Conservation (phyloP, 2,797 vertebrate species). For the Geotria australis region DNA sequence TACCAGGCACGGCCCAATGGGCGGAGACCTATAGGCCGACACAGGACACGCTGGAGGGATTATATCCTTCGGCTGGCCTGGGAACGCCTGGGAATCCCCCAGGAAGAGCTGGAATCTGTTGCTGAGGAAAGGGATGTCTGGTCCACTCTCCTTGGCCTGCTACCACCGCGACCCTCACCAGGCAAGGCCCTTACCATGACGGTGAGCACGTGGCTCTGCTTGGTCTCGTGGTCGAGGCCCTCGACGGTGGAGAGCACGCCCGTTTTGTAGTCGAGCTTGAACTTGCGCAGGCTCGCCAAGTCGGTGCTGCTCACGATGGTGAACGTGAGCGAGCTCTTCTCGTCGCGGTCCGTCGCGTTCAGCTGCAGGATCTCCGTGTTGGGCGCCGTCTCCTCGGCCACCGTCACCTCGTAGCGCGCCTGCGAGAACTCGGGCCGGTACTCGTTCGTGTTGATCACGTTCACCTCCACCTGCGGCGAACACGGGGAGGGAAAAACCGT, state of each 20-base stretch:
- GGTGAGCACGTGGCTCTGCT: constrained; percentile 52
- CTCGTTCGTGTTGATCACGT: constrained; percentile 91
- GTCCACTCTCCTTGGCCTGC: too few species aligned
- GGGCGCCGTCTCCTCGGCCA: constrained; percentile 42
- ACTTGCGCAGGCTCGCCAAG: constrained; percentile 64
- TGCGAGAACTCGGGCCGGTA: constrained; percentile 68
- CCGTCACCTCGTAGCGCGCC: constrained; percentile 36
- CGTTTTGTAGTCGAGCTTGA: constrained; percentile 57
- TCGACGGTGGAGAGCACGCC: constrained; percentile 49
- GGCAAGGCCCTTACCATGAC: constrained; percentile 36
- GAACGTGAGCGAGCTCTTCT: constrained; percentile 87
- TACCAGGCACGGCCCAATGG: too few species aligned
- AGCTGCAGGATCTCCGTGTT: constrained; percentile 59
- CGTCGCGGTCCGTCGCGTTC: constrained; percentile 51
- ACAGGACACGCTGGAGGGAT: too few species aligned
- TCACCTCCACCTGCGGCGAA: constrained; percentile 46
- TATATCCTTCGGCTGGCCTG: too few species aligned
- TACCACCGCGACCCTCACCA: too few species aligned
- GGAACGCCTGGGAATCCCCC: too few species aligned
- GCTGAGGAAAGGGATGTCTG: too few species aligned
- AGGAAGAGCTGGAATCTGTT: too few species aligned
- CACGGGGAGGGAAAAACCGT: not conserved
- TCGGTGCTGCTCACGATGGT: constrained; percentile 72
- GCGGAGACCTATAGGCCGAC: too few species aligned
- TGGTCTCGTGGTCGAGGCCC: constrained; percentile 59